These are phyloP conservation scores for Anoplius nigerrimus DNA, from an alignment of 2,888 invertebrate genomes.

Conservation along the genomic window DNA sequence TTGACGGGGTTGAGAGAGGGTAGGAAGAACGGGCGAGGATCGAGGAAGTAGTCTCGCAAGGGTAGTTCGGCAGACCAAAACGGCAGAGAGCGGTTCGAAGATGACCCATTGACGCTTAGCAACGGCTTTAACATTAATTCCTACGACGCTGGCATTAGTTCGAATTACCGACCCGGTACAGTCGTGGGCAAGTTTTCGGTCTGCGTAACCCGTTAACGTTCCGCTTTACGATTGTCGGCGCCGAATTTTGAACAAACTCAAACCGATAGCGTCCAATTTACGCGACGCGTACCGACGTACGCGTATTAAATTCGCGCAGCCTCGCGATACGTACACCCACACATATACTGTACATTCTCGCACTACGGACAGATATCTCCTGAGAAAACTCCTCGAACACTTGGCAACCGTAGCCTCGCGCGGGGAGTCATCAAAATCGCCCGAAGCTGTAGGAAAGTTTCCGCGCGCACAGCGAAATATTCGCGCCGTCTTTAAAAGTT, in stretches of 20 bases:
- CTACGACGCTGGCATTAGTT: slow-evolving; percentile 60
- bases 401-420: background rate
- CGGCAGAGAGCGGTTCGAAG: slow-evolving; percentile 53
- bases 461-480: too few relatives aligned
- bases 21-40: slow-evolving; percentile 14
- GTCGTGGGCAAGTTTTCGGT: too few relatives aligned
- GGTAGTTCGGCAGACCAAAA: slow-evolving; percentile 62
- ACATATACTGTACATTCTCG: too few relatives aligned
- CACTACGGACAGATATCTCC: too few relatives aligned
- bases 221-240: too few relatives aligned
- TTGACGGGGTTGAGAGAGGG: slow-evolving; percentile 2
- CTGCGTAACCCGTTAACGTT: too few relatives aligned
- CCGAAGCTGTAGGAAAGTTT: background rate
- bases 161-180: slow-evolving; percentile 48
- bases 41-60: slow-evolving; percentile 42
- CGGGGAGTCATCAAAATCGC: background rate
- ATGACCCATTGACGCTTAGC: slow-evolving; percentile 56
- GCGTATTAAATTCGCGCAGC: too few relatives aligned
- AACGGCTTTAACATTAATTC: slow-evolving; percentile 66
- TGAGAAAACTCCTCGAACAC: too few relatives aligned
- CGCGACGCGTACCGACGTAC: too few relatives aligned
- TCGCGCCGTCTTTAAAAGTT: slow-evolving; percentile 30
- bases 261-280: too few relatives aligned
- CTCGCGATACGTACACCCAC: too few relatives aligned
- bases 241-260: too few relatives aligned